phyloP scores from a whole-genome alignment of 2,888 invertebrate species.

The Tiliacea citrago region DNA sequence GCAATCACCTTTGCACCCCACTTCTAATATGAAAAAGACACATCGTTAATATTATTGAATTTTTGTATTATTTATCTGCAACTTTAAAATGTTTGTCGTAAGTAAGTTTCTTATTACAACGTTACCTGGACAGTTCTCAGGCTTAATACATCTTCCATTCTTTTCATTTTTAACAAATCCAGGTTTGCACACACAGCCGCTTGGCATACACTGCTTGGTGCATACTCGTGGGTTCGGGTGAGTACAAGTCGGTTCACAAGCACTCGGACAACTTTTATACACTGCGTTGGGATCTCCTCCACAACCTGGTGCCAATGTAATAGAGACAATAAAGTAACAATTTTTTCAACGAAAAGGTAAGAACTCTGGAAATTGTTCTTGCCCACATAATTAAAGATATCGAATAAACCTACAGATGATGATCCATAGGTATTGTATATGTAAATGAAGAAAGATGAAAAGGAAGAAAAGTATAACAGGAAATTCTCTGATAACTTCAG shows the following conservation, averaged over 20 bases:
- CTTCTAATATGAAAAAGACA: background rate
- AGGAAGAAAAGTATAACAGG: too few relatives aligned
- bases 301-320: background rate
- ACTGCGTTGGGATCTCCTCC: conserved; percentile 5
- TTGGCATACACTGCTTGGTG: conserved; percentile 4
- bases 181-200: conserved; percentile 68
- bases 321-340: too few relatives aligned
- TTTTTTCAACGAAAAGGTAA: too few relatives aligned
- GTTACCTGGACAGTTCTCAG: conserved; percentile 12
- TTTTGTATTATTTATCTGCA: background rate
- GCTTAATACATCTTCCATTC: conserved; percentile 16
- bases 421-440: too few relatives aligned
- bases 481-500: too few relatives aligned
- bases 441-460: too few relatives aligned
- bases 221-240: background rate
- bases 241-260: conserved; percentile 18
- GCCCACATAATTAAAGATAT: too few relatives aligned
- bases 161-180: conserved; percentile 8
- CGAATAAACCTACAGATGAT: too few relatives aligned
- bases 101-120: background rate
- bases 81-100: background rate
- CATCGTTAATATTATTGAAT: background rate
- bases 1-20: conserved; percentile 3
- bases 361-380: too few relatives aligned
- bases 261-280: background rate